Evolutionary conservation across 2,113 vertebrate genomes (phyloP), one percentile per base, ranked within the genome.

Genomic region (Apteryx owenii): DNA sequence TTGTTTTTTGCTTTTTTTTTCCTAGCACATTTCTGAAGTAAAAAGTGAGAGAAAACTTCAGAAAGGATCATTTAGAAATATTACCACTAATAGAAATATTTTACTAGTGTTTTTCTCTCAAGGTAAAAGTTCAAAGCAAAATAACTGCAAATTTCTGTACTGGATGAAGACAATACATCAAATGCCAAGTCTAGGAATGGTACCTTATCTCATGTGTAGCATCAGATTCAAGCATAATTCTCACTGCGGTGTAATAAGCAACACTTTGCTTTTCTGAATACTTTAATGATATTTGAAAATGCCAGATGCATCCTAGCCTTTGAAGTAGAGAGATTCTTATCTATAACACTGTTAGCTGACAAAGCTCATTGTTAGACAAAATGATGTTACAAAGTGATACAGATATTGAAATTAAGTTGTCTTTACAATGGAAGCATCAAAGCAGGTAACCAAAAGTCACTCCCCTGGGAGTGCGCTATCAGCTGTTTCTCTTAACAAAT

Each of bases 311-410:
- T 85, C 40, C 76, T 65, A 83, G 79, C 12, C 72, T 95, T 96
- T 86, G 90, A 96, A 91, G 85, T 81, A 70, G 58, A 83, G 69
- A 86, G 36, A 68, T 81, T 60, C 33, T 92, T 76, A 51, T 85
- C 50, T 88, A 3, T 20, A 84, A 54, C 16, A 75, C 36, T 4
- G 3, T 77, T 83, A 88, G 72, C 58, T 51, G 73, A 54, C 40
- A 95, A 90, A 88, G 33, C 12, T 91, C 10, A 36, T 91, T 89
- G 31, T 91, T 85, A 93, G 70, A 58, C 38, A 91, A 95, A 95
- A 88, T 76, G 46, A 82, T 76, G 78, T 33, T 60, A 29, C 53
- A 91, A 88, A 96, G 81, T 58, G 79, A 77, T 28, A 48, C 12
- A 28, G 31, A 81, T 46, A 71, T 36, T 8, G 50, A 71, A 46